Percentiles rank a stretch among this genome's conserved stretches.
Conservation (phyloP, 2,888 invertebrate species). For the Hecatera dysodea region DNA sequence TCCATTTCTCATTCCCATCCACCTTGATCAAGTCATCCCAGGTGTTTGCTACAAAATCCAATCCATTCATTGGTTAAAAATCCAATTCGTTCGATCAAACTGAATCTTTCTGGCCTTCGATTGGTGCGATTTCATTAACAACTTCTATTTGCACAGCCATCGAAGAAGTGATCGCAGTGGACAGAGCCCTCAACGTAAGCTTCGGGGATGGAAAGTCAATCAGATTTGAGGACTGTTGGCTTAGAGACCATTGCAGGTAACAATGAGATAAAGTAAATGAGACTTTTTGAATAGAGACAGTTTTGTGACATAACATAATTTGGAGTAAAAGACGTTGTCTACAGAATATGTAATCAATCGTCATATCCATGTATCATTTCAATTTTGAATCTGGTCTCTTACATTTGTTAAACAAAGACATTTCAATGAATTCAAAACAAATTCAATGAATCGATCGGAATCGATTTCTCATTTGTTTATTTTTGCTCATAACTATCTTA, state of each 20-base stretch:
- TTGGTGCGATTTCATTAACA: slow-evolving; percentile 46
- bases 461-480: background rate
- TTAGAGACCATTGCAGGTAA: slow-evolving; percentile 92
- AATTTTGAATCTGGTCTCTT: too few species aligned
- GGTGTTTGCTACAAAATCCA: slow-evolving; percentile 22
- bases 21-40: background rate
- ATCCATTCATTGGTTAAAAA: slow-evolving; percentile 37
- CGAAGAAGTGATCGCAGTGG: slow-evolving; percentile 60
- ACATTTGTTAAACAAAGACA: too few species aligned
- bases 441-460: background rate
- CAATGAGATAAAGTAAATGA: slow-evolving; percentile 9
- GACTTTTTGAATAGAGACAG: background rate
- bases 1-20: background rate
- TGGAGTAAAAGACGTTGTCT: too few species aligned
- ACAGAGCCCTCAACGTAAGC: slow-evolving; percentile 70
- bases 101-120: slow-evolving; percentile 21
- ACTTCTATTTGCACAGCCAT: slow-evolving; percentile 64
- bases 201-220: slow-evolving; percentile 75
- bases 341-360: too few species aligned
- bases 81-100: slow-evolving; percentile 31
- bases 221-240: slow-evolving; percentile 88
- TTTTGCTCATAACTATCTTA: background rate
- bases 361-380: too few species aligned
- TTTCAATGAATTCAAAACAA: too few species aligned
- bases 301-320: background rate